Evolutionary conservation across 2,888 invertebrate species (phyloP).

Genomic region (Drosophila conformis): DNA sequence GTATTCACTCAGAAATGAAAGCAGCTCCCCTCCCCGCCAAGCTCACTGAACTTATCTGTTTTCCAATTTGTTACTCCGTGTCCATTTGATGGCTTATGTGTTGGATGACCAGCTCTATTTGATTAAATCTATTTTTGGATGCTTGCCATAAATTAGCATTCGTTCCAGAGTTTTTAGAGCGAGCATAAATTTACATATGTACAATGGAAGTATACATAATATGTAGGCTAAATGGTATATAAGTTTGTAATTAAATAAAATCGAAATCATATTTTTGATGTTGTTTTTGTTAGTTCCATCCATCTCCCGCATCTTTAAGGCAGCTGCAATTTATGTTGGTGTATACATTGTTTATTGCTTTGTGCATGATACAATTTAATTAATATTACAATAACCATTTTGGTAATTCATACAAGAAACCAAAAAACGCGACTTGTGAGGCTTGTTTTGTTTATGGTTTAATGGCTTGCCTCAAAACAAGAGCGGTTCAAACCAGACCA

Average conservation of each 20-base stretch:
- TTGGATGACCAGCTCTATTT: slow-evolving; percentile 25
- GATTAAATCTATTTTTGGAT: slow-evolving; percentile 28
- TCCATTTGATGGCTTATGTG: slow-evolving; percentile 8
- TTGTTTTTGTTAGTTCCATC: not conserved
- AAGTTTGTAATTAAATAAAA: not conserved
- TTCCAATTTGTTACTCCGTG: slow-evolving; percentile 23
- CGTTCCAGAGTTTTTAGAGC: slow-evolving; percentile 1
- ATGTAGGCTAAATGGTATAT: not conserved
- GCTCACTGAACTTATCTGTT: slow-evolving; percentile 7
- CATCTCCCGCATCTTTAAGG: not conserved
- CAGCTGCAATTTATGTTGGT: slow-evolving; percentile 1
- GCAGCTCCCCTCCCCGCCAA: slow-evolving; percentile 1
- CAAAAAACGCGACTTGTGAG: slow-evolving; percentile 20
- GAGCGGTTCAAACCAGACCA: slow-evolving; percentile 5
- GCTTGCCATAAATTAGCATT: slow-evolving; percentile 9
- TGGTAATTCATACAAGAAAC: slow-evolving; percentile 16
- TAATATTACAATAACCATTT: slow-evolving; percentile 48
- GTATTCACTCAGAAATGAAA: slow-evolving; percentile 28
- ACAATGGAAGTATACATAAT: not conserved
- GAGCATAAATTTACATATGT: not conserved
- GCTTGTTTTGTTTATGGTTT: not conserved
- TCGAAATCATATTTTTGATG: not conserved
- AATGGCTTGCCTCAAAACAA: not conserved
- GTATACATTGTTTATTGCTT: slow-evolving; percentile 30
- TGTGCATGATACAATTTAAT: slow-evolving; percentile 53